These are phyloP conservation scores for Junco hyemalis DNA, from an alignment of 2,113 vertebrate species.

Conservation along the genomic window DNA sequence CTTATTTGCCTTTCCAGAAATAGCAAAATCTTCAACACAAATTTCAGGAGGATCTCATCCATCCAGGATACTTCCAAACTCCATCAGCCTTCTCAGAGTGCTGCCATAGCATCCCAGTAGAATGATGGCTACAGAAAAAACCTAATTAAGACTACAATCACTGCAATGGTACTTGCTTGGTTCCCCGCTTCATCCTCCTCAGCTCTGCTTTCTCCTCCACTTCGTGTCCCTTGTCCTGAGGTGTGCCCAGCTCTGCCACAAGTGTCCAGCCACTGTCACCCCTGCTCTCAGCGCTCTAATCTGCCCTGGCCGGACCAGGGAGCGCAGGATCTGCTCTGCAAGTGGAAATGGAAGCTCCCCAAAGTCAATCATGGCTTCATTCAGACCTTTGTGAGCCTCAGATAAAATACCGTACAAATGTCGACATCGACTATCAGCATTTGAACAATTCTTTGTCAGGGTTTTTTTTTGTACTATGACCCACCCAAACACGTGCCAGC, in stretches of 20 bases:
- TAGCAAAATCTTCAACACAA: neutral
- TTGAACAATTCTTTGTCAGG: neutral
- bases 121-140: neutral
- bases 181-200: neutral
- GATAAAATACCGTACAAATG: neutral
- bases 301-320: fast-evolving
- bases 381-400: neutral
- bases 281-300: fast-evolving
- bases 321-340: neutral
- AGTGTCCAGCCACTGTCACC: neutral
- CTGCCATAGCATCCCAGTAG: neutral
- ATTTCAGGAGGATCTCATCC: neutral
- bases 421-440: neutral
- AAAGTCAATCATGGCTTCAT: neutral
- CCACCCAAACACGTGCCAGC: neutral
- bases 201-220: neutral
- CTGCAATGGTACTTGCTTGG: neutral
- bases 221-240: neutral
- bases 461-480: neutral
- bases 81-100: neutral
- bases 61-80: neutral
- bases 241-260: neutral
- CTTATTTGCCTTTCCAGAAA: neutral
- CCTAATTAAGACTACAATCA: neutral
- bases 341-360: neutral